A percentile compares a stretch with the other conserved stretches of the same genome.
Evolutionary conservation across 2,888 invertebrate genomes (phyloP).

Genomic region (Lasioglossum marginatum): DNA sequence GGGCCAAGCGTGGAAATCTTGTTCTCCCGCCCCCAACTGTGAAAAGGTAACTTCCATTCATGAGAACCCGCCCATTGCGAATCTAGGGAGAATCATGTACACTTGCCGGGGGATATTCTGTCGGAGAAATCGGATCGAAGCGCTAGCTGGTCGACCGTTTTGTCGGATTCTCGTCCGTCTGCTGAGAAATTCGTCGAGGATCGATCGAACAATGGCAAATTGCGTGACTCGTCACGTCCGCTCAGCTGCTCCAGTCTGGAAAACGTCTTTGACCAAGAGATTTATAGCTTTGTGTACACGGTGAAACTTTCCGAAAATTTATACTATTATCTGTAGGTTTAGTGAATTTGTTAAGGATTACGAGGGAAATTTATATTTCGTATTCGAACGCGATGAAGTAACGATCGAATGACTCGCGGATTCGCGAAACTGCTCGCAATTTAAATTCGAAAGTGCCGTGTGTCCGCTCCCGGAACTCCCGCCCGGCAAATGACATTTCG

Average conservation of each 20-base stretch:
- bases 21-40: slow-evolving; percentile 28
- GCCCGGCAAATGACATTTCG: slow-evolving; percentile 70
- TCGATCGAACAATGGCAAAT: slow-evolving; percentile 64
- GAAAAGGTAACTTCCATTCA: slow-evolving; percentile 34
- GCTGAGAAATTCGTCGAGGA: slow-evolving; percentile 33
- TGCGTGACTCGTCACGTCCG: slow-evolving; percentile 73
- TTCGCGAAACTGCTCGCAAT: slow-evolving; percentile 71
- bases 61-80: slow-evolving; percentile 65
- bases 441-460: slow-evolving; percentile 75
- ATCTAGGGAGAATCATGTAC: slow-evolving; percentile 67
- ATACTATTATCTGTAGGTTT: neutral
- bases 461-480: slow-evolving; percentile 74
- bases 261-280: slow-evolving; percentile 26
- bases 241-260: slow-evolving; percentile 72
- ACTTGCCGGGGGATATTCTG: slow-evolving; percentile 72
- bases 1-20: slow-evolving; percentile 75
- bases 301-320: neutral
- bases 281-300: neutral
- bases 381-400: slow-evolving; percentile 52
- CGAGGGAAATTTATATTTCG: neutral
- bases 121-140: slow-evolving; percentile 46
- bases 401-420: slow-evolving; percentile 74
- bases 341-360: neutral
- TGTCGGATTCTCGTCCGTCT: slow-evolving; percentile 9
- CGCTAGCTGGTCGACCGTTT: slow-evolving; percentile 31